phyloP scores from a whole-genome alignment of 2,797 vertebrate genomes.

The Clarias platycephalus region DNA sequence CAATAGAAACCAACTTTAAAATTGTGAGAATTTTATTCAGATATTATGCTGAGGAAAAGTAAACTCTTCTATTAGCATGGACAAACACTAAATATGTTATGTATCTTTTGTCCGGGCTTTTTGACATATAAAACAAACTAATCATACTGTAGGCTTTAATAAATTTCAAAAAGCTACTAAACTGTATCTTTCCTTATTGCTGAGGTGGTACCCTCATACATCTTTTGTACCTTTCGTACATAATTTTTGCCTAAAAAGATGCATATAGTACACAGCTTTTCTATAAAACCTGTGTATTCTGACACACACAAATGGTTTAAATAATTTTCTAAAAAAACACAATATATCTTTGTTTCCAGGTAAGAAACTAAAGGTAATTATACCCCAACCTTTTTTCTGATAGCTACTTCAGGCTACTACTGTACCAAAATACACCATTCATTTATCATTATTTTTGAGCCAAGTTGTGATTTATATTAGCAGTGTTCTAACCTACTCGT shows the following conservation, averaged over 20 bases:
- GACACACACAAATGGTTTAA: background rate
- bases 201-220: background rate
- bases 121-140: background rate
- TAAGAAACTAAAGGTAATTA: background rate
- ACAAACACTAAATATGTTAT: background rate
- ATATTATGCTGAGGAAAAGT: background rate
- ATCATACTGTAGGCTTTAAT: background rate
- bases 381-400: background rate
- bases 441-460: background rate
- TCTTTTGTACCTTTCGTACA: background rate
- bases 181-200: background rate
- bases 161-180: background rate
- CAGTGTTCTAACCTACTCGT: background rate
- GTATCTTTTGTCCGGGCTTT: background rate
- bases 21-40: background rate
- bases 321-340: background rate
- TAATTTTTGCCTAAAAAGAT: background rate
- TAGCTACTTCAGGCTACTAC: background rate
- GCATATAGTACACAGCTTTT: background rate
- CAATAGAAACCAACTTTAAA: background rate
- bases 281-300: background rate
- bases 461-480: background rate
- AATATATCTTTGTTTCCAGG: background rate
- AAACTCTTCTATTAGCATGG: background rate
- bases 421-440: background rate